Conservation (phyloP, 2,888 invertebrate genomes). For the Alviniconcha strummeri region DNA sequence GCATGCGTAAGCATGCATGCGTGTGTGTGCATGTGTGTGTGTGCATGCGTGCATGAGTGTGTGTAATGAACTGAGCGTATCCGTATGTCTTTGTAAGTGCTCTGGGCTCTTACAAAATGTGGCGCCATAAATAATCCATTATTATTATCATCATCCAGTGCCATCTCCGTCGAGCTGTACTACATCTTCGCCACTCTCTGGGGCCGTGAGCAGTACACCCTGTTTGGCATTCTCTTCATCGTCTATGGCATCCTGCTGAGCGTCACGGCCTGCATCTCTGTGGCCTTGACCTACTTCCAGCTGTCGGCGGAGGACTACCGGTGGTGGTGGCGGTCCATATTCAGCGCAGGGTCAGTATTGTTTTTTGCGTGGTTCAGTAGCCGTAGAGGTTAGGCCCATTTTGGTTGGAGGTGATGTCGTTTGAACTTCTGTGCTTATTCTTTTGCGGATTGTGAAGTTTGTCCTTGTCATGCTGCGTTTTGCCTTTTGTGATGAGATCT, state of each 20-base stretch:
- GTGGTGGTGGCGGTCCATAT: slow-evolving; percentile 77
- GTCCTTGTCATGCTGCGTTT: no score
- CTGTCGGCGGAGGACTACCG: slow-evolving; percentile 76
- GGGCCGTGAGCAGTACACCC: slow-evolving; percentile 76
- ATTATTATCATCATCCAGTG: slow-evolving; percentile 68
- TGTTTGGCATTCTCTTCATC: slow-evolving; percentile 75
- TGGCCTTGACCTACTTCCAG: slow-evolving; percentile 77
- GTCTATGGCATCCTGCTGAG: slow-evolving; percentile 75
- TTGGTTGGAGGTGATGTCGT: no score
- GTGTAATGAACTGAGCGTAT: neutral
- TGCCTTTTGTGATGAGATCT: no score
- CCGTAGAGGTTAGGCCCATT: no score
- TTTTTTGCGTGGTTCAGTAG: no score
- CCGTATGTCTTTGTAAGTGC: neutral
- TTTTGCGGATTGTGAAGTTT: no score
- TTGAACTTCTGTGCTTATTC: no score
- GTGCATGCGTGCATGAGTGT: neutral
- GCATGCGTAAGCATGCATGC: neutral
- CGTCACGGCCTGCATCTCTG: slow-evolving; percentile 76
- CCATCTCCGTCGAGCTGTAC: slow-evolving; percentile 76
- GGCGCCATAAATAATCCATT: neutral
- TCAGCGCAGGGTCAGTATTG: slow-evolving; percentile 75
- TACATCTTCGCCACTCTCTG: slow-evolving; percentile 77
- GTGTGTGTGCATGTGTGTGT: neutral
- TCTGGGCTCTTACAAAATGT: no score